Evolutionary conservation across 2,797 vertebrate genomes (phyloP).

Genomic region (Acanthornis magna): DNA sequence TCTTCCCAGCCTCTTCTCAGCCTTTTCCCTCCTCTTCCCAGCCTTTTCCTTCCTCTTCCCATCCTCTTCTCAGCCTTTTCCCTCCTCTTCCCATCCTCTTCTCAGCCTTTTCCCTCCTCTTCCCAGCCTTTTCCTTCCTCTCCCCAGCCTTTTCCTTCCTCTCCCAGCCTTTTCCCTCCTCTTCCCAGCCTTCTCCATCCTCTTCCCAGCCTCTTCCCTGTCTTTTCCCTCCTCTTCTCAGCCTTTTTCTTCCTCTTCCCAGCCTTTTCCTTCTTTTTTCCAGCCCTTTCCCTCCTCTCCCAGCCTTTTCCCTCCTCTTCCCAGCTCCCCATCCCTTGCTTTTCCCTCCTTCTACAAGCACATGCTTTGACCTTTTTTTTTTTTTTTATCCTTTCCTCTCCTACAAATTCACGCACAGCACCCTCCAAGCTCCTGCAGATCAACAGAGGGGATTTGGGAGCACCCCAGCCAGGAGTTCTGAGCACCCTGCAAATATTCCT

Average conservation of each 20-base stretch:
- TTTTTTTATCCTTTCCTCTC: background rate
- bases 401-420: background rate
- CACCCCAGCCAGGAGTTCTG: background rate
- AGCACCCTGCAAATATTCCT: background rate
- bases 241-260: background rate
- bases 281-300: too few species aligned
- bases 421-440: background rate
- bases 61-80: background rate
- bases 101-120: background rate
- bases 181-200: too few species aligned
- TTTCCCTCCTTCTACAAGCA: background rate
- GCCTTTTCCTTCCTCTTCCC: background rate
- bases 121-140: background rate
- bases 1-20: background rate
- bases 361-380: fast-evolving
- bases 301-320: background rate
- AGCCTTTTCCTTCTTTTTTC: background rate
- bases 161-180: too few species aligned
- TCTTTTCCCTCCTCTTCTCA: background rate
- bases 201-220: background rate
- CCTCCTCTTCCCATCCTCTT: background rate
- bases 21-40: background rate
- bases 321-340: background rate
- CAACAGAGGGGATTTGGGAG: fast-evolving
- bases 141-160: too few species aligned